phyloP scores from a whole-genome alignment of 2,113 vertebrate species.

The Equus przewalskii region DNA sequence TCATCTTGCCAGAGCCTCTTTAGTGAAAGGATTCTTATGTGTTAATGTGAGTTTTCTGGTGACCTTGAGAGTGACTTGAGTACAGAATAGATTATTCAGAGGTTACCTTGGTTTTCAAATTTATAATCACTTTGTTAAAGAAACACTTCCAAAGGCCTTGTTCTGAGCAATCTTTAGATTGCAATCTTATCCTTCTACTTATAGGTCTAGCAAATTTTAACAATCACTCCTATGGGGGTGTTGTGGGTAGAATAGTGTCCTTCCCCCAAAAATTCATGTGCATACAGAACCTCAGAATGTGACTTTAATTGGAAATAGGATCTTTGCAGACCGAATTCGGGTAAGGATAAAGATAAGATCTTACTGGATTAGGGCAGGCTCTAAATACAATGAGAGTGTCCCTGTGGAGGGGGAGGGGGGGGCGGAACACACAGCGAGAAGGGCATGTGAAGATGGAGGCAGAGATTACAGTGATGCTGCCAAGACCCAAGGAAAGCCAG shows the following conservation, averaged over 20 bases:
- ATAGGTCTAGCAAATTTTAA: background rate
- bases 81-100: background rate
- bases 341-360: background rate
- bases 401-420: background rate
- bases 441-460: fast-evolving
- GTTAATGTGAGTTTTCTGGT: background rate
- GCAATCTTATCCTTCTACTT: background rate
- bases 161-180: background rate
- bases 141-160: background rate
- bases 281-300: background rate
- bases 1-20: background rate
- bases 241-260: background rate
- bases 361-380: background rate
- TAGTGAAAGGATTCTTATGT: background rate
- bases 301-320: background rate
- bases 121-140: background rate
- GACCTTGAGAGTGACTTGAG: background rate
- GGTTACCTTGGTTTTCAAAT: slow-evolving; percentile 20
- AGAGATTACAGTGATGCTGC: background rate
- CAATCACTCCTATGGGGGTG: too few relatives aligned
- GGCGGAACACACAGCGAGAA: background rate
- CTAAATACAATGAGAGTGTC: background rate
- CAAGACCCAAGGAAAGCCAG: background rate
- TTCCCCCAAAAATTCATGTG: background rate
- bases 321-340: background rate